phyloP scores from a whole-genome alignment of 2,113 vertebrate genomes.

The Thalassoma bifasciatum region DNA sequence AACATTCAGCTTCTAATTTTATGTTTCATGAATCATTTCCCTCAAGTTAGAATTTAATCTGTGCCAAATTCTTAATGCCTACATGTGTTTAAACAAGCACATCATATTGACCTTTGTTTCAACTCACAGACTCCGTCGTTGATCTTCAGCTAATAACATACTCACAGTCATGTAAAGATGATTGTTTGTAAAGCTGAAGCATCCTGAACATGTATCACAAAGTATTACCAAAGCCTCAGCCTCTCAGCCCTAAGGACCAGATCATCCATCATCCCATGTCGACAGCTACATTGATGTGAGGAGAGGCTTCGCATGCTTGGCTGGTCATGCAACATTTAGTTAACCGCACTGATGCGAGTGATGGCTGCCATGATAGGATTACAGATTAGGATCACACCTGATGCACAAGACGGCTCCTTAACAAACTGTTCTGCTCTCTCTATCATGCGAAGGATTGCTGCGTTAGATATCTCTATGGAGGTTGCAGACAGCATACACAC shows the following conservation, averaged over 20 bases:
- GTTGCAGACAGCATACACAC: too few relatives aligned
- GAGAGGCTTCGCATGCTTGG: conserved; percentile 36
- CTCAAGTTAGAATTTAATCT: neutral
- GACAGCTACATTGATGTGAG: conserved; percentile 30
- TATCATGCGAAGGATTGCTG: neutral
- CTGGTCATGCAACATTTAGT: conserved; percentile 32
- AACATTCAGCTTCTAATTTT: neutral
- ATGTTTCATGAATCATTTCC: neutral
- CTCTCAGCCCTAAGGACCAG: conserved; percentile 19
- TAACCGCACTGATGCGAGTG: conserved; percentile 27
- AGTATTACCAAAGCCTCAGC: neutral
- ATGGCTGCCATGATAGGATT: conserved; percentile 36
- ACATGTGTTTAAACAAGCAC: neutral
- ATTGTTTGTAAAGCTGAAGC: neutral
- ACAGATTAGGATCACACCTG: conserved; percentile 18
- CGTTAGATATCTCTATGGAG: neutral
- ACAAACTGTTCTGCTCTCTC: neutral
- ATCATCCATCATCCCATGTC: conserved; percentile 58
- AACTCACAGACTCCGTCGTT: neutral
- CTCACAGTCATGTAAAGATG: neutral
- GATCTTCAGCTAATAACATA: neutral
- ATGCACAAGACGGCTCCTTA: conserved; percentile 8
- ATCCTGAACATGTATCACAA: neutral
- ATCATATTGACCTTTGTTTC: neutral
- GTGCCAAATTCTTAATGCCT: neutral